Percentiles rank a stretch among this genome's conserved stretches.
These are phyloP conservation scores for Sturmia bella DNA, from an alignment of 2,888 invertebrate species.

Conservation along the genomic window DNA sequence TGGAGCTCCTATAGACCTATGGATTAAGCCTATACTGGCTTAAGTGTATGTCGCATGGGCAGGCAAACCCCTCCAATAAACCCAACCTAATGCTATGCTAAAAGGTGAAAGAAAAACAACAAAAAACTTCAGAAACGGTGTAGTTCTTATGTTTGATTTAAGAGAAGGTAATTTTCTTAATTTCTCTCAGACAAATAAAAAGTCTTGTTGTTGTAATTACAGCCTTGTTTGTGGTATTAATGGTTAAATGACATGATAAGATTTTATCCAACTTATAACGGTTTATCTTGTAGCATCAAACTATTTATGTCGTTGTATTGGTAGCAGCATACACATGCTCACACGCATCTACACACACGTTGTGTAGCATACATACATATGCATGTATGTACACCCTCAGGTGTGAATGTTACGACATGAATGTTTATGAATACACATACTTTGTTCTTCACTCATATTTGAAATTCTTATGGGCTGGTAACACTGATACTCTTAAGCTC, in stretches of 20 bases:
- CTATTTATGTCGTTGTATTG: constrained; percentile 5
- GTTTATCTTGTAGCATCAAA: constrained; percentile 46
- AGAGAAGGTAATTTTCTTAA: not conserved
- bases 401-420: constrained; percentile 10
- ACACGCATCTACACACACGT: not conserved
- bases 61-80: too few relatives aligned
- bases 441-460: constrained; percentile 24
- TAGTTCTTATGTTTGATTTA: too few relatives aligned
- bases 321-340: not conserved
- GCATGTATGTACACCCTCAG: not conserved
- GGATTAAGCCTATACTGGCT: too few relatives aligned
- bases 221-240: constrained; percentile 42
- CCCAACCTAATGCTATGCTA: too few relatives aligned
- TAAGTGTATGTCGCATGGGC: too few relatives aligned
- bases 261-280: constrained; percentile 51
- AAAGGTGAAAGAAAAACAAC: too few relatives aligned
- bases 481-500: constrained; percentile 18
- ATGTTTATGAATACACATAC: not conserved
- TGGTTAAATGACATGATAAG: constrained; percentile 59
- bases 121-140: not conserved
- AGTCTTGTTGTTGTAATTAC: constrained; percentile 34
- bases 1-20: too few relatives aligned
- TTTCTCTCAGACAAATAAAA: not conserved
- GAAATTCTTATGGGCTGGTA: not conserved
- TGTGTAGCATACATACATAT: too few relatives aligned